Conservation (phyloP, 2,113 vertebrate species). For the Phaethornis superciliosus region DNA sequence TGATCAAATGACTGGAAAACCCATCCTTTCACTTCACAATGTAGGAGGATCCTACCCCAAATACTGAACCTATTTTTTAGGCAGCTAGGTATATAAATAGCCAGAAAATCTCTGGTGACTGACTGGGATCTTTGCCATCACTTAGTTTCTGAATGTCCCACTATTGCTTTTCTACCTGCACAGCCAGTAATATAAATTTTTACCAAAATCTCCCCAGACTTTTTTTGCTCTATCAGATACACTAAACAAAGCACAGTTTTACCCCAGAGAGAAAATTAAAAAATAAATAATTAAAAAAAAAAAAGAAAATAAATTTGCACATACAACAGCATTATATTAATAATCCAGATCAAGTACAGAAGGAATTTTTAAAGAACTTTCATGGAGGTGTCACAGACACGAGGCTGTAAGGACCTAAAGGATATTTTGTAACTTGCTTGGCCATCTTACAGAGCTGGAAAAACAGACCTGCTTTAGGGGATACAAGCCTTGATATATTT, state of each 20-base stretch:
- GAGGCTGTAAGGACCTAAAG: neutral
- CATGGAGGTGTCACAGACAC: neutral
- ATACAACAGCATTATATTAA: neutral
- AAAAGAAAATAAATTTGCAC: neutral
- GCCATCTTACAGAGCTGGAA: neutral
- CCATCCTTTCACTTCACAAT: neutral
- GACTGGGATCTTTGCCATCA: neutral
- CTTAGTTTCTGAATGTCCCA: neutral
- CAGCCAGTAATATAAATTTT: neutral
- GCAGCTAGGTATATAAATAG: neutral
- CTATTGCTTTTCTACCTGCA: neutral
- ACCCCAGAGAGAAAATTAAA: neutral
- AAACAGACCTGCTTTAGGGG: neutral
- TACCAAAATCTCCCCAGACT: neutral
- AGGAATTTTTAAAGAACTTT: neutral
- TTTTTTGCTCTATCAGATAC: neutral
- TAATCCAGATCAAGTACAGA: neutral
- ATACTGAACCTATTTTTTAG: neutral
- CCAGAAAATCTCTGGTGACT: neutral
- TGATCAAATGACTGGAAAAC: neutral
- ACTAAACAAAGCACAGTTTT: neutral
- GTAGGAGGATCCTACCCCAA: neutral
- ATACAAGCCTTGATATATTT: neutral
- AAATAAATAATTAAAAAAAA: neutral
- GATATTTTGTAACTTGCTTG: neutral